Base-by-base conservation (phyloP, 2,888 invertebrate genomes). In the Anorthoa munda region DNA sequence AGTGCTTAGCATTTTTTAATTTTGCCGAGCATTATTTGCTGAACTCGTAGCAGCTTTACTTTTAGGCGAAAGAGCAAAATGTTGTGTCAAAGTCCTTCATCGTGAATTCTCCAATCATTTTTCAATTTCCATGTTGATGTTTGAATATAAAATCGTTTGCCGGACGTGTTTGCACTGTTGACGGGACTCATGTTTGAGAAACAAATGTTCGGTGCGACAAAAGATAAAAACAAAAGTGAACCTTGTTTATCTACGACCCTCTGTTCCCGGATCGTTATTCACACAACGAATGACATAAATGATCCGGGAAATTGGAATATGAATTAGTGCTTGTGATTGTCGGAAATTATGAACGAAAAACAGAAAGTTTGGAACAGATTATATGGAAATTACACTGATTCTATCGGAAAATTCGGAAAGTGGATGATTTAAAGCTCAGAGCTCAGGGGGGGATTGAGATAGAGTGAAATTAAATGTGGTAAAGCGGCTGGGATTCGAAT, bases 401-500 rank as follows among this genome's bases (percentile, higher is more conserved):
- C 69, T 70, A 77, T 75, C 63, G 69, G 73, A 58, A 72, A 77
- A 75, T 68, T 66, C 46, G 17, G 50, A 67, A 78, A 77, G 55
- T 67, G 73, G 61, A 61, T 75, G 72, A 72, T 69, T 81, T 72
- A 83, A 75, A 67, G 60, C 55, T 64, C 56, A 50, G 51, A 69
- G 46, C 65, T 63, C 48, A 66, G 18, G 63, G 26, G 45, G 55
- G 64, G 64, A 72, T 63, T 23, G 45, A 53, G 64, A 55, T 72
- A 18, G 51, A 82, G 65, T 66, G 64, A 80, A 84, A 84, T 76
- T 82, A 77, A 79, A 77, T 74, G 82, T 80, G 73, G 74, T 81
- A 79, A 75, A 77, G 66, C 46, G 58, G 66, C 7, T 58, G 70
- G 73, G 45, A 73, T 68, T 70, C 21, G 72, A 77, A 85, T 53